Base-by-base conservation (phyloP, 2,797 vertebrate species). In the Onychomys torridus region DNA sequence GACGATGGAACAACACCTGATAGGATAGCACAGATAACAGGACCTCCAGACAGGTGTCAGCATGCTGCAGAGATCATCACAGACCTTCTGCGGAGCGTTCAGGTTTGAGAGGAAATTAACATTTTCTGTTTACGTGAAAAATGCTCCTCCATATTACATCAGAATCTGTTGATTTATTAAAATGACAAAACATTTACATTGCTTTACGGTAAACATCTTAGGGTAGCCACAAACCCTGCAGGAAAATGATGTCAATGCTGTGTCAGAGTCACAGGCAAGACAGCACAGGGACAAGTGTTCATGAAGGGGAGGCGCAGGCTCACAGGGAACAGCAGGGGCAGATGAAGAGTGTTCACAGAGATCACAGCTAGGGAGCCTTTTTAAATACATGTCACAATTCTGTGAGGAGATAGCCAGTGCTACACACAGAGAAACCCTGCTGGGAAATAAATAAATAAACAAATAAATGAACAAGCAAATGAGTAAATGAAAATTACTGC, bases 11-110 rank as follows among this genome's bases (percentile, higher is more conserved):
- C 99, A 98, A 99, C 99, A 88, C 99, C 99, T 77, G 99, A 99
- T 96, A 99, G 99, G 98, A 99, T 99, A 99, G 99, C 99, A 97
- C 99, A 99, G 98, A 99, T 99, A 97, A 99, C 99, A 98, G 99
- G 99, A 23, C 99, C 99, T 78, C 99, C 99, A 75, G 99, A 99
- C 95, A 99, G 99, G 98, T 99, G 99, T 95, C 99, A 99, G 49
- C 99, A 99, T 11, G 99, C 99, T 90, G 99, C 99, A 95, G 99
- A 99, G 97, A 99, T 99, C 77, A 99, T 99, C 96, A 99, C 99
- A 5, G 99, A 99, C 97, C 98, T 99, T 40, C 99, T 99, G 97
- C 99, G 99, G 97, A 99, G 99, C 71, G 99, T 99, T 91, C 99
- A 99, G 99, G 99, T 99, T 96, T 89, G 95, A 78, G 97, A 94